Evolutionary conservation across 2,113 vertebrate genomes (phyloP).

Genomic region (Peromyscus californicus): DNA sequence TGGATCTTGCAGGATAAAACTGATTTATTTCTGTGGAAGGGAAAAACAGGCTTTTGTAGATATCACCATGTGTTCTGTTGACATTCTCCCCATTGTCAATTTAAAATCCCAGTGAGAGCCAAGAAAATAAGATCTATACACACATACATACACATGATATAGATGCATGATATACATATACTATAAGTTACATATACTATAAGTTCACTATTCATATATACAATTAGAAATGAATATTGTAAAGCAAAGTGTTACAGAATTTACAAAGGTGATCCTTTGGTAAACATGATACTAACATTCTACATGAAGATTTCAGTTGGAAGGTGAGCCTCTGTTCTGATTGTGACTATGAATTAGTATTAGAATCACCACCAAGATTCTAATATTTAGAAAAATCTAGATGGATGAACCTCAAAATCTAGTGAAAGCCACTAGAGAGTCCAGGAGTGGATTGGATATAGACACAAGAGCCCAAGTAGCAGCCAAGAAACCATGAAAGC

Average conservation of each 20-base stretch:
- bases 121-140: neutral
- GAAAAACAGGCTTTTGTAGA: neutral
- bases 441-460: neutral
- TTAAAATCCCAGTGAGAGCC: neutral
- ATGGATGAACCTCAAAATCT: neutral
- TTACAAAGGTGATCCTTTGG: neutral
- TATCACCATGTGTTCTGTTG: neutral
- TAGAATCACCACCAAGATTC: neutral
- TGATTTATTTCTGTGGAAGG: neutral
- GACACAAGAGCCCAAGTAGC: neutral
- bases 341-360: neutral
- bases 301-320: neutral
- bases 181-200: neutral
- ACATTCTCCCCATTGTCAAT: neutral
- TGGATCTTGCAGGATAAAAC: neutral
- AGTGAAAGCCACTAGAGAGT: neutral
- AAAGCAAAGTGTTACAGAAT: slow-evolving; percentile 4
- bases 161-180: neutral
- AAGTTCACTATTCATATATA: neutral
- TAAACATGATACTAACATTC: neutral
- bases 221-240: neutral
- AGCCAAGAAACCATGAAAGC: neutral
- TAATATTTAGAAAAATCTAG: slow-evolving; percentile 6
- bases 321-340: neutral
- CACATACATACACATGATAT: neutral